These are phyloP conservation scores for Nymphalis polychloros DNA, from an alignment of 2,888 invertebrate genomes.

Conservation along the genomic window DNA sequence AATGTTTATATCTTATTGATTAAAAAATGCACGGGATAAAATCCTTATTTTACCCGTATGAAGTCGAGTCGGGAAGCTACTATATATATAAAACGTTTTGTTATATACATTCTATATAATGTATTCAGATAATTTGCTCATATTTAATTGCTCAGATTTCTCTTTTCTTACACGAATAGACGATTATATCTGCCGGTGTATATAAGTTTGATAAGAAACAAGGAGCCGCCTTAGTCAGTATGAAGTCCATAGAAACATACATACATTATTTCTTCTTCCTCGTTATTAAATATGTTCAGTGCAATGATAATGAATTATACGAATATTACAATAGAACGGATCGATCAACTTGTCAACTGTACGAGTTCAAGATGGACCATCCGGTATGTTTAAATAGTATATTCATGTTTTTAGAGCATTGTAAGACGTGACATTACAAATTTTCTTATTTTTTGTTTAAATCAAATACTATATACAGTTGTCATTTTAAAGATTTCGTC, in stretches of 20 bases:
- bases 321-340: conserved; percentile 42
- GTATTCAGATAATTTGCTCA: neutral
- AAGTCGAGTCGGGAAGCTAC: too few species aligned
- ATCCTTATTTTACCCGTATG: too few species aligned
- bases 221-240: conserved; percentile 7
- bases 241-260: conserved; percentile 9
- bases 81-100: too few species aligned
- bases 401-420: conserved; percentile 70
- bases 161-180: neutral
- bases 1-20: too few species aligned
- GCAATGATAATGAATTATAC: conserved; percentile 34
- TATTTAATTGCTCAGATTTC: neutral
- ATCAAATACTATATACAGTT: too few species aligned
- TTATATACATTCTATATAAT: neutral
- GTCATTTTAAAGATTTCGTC: too few species aligned
- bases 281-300: conserved; percentile 16
- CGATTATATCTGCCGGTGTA: too few species aligned
- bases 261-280: conserved; percentile 11
- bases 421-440: too few species aligned
- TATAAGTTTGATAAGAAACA: too few species aligned
- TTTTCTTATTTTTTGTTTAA: too few species aligned
- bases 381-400: conserved; percentile 43
- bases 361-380: conserved; percentile 51
- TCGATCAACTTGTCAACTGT: conserved; percentile 48
- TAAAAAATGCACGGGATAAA: too few species aligned